Evolutionary conservation across 2,888 invertebrate genomes (phyloP).

Genomic region (Congeria kusceri): DNA sequence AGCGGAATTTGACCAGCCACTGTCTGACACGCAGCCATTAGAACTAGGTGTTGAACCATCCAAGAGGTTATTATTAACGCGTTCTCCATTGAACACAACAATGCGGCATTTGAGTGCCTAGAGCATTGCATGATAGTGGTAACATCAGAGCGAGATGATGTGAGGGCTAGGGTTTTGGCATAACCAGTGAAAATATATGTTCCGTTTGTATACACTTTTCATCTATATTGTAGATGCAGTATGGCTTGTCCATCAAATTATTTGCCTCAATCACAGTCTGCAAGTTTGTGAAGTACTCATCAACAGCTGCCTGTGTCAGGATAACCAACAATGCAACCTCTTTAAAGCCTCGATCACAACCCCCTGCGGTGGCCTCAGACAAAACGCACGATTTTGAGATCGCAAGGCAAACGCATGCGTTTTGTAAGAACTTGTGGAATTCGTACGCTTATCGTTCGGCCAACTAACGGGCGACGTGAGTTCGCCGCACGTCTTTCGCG

Average conservation of each 20-base stretch:
- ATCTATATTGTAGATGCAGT: conserved; percentile 20
- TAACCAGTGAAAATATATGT: conserved; percentile 11
- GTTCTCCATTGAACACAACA: conserved; percentile 25
- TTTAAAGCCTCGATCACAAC: too few species aligned
- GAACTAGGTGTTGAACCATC: conserved; percentile 13
- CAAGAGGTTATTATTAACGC: conserved; percentile 18
- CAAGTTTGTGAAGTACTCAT: conserved; percentile 18
- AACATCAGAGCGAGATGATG: too few species aligned
- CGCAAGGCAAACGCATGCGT: too few species aligned
- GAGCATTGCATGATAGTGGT: conserved; percentile 17
- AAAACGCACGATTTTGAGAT: too few species aligned
- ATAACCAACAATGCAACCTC: too few species aligned
- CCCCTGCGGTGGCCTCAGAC: too few species aligned
- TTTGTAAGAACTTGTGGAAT: too few species aligned
- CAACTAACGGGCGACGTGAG: too few species aligned
- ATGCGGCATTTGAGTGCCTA: conserved; percentile 8
- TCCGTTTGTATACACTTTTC: conserved; percentile 24
- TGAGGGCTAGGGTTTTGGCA: too few species aligned
- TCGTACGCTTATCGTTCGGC: too few species aligned
- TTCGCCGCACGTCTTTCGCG: too few species aligned
- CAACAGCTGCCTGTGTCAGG: not conserved
- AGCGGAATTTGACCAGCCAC: conserved; percentile 20
- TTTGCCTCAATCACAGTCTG: conserved; percentile 5
- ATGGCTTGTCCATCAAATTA: conserved; percentile 26
- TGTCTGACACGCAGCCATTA: conserved; percentile 1